Evolutionary conservation across 2,797 vertebrate genomes (phyloP), one percentile per base, ranked within the genome.

Genomic region (Botia kubotai): DNA sequence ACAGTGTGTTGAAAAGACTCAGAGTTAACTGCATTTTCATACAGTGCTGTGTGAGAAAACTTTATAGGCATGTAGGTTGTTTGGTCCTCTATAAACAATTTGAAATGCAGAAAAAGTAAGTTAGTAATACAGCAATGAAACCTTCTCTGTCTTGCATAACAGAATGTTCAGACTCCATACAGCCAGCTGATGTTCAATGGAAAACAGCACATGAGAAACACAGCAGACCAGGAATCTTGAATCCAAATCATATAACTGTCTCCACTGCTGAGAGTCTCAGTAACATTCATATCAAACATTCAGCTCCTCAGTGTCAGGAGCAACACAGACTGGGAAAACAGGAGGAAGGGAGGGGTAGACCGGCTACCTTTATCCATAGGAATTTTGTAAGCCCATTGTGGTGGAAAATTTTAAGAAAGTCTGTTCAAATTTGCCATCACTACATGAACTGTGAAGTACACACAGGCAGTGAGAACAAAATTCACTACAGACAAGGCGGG

Each of bases 281-380:
- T 81, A 91, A 90, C 68, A 87, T 89, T 87, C 82, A 91, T 90
- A 91, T 91, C 69, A 87, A 88, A 87, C 82, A 91, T 89, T 85
- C 52, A 82, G 72, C 82, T 83, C 80, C 91, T 81, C 89, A 89
- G 90, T 85, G 89, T 70, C 33, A 69, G 33, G 50, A 63, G 67
- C 14, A 60, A 67, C 70, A 36, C 69, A 79, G 79, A 33, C 48
- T 29, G 63, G n/a, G 8, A 48, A 26, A 16, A n/a, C n/a, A n/a
- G 43, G 2, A 14, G 16, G 60, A 36, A n/a, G 17, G 29, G 46
- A 23, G 46, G 57, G 17, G 16, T 7, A 13, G 66, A 52, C 69
- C 36, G 43, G 11, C 53, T 12, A 63, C 68, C 66, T 81, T 70
- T 66, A 63, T 83, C 58, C 76, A 36, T 48, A 39, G 55, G 76